Percentiles rank a stretch among this genome's conserved stretches.
These are phyloP conservation scores for Micromesistius poutassou DNA, from an alignment of 2,797 vertebrate species.

Conservation along the genomic window DNA sequence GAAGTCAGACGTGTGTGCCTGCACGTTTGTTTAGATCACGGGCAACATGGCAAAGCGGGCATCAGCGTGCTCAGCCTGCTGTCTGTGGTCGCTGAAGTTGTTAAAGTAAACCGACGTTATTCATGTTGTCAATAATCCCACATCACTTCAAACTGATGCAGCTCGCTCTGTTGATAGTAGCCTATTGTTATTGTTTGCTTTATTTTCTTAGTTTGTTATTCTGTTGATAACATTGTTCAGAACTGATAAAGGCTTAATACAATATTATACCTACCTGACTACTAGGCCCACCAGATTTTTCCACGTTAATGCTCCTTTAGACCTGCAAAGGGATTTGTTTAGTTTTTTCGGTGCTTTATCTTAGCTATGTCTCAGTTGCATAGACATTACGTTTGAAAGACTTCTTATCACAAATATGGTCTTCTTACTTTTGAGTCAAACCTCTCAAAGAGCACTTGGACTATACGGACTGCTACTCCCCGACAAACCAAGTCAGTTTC, in stretches of 20 bases:
- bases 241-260: too few relatives aligned
- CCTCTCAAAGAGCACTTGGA: background rate
- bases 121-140: background rate
- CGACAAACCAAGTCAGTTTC: background rate
- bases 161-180: background rate
- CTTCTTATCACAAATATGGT: background rate
- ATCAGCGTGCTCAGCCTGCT: background rate
- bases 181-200: background rate
- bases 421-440: background rate
- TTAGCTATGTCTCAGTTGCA: background rate
- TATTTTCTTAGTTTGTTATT: background rate
- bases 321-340: too few relatives aligned
- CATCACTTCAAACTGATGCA: background rate
- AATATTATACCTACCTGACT: too few relatives aligned
- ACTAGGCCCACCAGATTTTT: too few relatives aligned
- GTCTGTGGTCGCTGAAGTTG: background rate
- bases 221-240: too few relatives aligned
- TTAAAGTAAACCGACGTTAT: background rate
- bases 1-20: background rate
- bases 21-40: constrained; percentile 16
- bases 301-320: too few relatives aligned
- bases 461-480: background rate
- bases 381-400: background rate
- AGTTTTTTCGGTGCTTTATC: background rate
- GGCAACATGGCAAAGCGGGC: constrained; percentile 5